phyloP scores from a whole-genome alignment of 2,888 invertebrate genomes.

The Mythimna vitellina region DNA sequence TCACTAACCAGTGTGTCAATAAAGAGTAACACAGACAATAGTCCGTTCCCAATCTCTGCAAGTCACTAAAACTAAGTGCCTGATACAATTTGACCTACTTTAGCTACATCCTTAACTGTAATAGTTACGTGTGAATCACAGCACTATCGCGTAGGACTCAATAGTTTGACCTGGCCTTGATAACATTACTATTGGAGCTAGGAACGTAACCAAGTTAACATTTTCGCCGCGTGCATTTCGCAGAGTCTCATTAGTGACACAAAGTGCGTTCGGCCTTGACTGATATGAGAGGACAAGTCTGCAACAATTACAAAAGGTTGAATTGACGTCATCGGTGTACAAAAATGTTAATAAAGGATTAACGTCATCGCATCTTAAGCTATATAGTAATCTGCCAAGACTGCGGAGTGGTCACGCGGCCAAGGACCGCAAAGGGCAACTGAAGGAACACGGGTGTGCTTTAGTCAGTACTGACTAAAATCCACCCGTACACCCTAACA shows the following conservation, averaged over 20 bases:
- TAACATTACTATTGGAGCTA: conserved; percentile 2
- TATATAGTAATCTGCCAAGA: not conserved
- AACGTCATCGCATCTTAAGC: not conserved
- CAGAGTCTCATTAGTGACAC: conserved; percentile 18
- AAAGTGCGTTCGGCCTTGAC: conserved; percentile 26
- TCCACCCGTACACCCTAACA: no score
- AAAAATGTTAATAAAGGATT: not conserved
- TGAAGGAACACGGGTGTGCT: no score
- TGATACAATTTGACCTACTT: conserved; percentile 49
- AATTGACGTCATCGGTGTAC: not conserved
- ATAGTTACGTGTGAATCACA: conserved; percentile 44
- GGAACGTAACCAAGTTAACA: conserved; percentile 25
- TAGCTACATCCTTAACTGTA: conserved; percentile 41
- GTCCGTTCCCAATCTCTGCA: conserved; percentile 25
- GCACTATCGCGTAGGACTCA: conserved; percentile 24
- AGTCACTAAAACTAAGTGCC: conserved; percentile 39
- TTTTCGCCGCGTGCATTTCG: conserved; percentile 36
- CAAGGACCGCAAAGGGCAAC: no score
- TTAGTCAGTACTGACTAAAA: no score
- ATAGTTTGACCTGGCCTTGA: conserved; percentile 20
- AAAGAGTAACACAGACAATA: conserved; percentile 2
- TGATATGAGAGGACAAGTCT: conserved; percentile 10
- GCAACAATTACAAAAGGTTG: not conserved
- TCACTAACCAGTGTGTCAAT: conserved; percentile 5
- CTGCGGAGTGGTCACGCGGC: no score